These are phyloP conservation scores for Campylorhamphus procurvoides DNA, from an alignment of 2,113 vertebrate species.

Conservation along the genomic window DNA sequence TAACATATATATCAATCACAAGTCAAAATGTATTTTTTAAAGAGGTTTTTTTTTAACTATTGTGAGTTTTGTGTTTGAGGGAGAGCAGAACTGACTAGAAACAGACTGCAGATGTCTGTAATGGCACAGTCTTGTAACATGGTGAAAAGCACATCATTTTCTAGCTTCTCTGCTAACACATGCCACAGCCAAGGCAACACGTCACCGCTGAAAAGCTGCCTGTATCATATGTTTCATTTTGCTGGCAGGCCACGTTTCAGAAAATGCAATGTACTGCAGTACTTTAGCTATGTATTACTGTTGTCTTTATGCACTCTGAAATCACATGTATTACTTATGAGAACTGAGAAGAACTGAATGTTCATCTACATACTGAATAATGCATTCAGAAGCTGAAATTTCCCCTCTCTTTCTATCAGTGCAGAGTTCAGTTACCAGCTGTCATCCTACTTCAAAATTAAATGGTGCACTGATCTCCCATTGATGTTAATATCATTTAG, in stretches of 20 bases:
- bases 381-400: neutral
- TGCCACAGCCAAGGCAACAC: neutral
- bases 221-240: neutral
- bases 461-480: neutral
- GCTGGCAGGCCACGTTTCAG: neutral
- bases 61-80: neutral
- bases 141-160: neutral
- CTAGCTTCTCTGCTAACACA: neutral
- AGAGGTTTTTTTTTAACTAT: neutral
- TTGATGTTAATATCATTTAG: neutral
- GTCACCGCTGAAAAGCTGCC: neutral
- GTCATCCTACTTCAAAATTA: neutral
- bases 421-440: neutral
- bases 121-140: rapidly evolving
- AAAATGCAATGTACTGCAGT: neutral
- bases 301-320: neutral
- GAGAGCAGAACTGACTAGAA: neutral
- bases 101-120: neutral
- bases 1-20: neutral
- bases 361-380: neutral
- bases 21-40: neutral
- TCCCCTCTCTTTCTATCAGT: neutral
- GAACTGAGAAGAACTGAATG: neutral
- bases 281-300: neutral
- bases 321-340: neutral